These are phyloP conservation scores for Synergus japonicus DNA, from an alignment of 2,888 invertebrate species.

Conservation along the genomic window DNA sequence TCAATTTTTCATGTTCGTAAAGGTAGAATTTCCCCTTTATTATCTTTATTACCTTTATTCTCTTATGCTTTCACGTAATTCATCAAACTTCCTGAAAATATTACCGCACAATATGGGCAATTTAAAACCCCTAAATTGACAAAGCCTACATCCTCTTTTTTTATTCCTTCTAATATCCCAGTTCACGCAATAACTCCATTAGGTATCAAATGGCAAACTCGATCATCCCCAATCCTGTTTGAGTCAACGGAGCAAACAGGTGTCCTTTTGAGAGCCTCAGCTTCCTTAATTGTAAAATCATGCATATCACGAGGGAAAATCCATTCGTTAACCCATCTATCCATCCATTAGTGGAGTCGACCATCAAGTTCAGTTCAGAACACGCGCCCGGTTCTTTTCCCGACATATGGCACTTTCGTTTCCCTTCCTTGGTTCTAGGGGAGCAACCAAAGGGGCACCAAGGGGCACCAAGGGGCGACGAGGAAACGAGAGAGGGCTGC, in stretches of 20 bases:
- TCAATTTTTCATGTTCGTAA: background rate
- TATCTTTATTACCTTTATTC: background rate
- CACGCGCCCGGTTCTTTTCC: constrained; percentile 63
- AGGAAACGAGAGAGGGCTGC: constrained; percentile 57
- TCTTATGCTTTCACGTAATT: constrained; percentile 10
- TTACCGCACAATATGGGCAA: constrained; percentile 27
- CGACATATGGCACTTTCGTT: constrained; percentile 65
- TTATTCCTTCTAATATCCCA: constrained; percentile 29
- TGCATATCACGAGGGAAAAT: constrained; percentile 42
- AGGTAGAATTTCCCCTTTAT: background rate
- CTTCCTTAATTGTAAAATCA: constrained; percentile 48
- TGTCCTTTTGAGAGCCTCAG: constrained; percentile 23
- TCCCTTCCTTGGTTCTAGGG: constrained; percentile 65
- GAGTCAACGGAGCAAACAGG: constrained; percentile 10
- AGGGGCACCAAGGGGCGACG: constrained; percentile 48
- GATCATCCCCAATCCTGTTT: constrained; percentile 1
- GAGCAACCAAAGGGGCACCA: constrained; percentile 55
- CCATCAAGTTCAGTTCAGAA: constrained; percentile 48
- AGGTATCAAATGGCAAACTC: constrained; percentile 34
- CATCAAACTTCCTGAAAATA: constrained; percentile 26
- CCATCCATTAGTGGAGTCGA: constrained; percentile 47
- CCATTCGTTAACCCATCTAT: constrained; percentile 46
- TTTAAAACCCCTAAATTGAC: background rate
- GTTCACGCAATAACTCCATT: constrained; percentile 29
- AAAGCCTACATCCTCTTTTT: constrained; percentile 30